These are phyloP conservation scores for Puma concolor DNA, from an alignment of 2,113 vertebrate genomes.

Conservation along the genomic window DNA sequence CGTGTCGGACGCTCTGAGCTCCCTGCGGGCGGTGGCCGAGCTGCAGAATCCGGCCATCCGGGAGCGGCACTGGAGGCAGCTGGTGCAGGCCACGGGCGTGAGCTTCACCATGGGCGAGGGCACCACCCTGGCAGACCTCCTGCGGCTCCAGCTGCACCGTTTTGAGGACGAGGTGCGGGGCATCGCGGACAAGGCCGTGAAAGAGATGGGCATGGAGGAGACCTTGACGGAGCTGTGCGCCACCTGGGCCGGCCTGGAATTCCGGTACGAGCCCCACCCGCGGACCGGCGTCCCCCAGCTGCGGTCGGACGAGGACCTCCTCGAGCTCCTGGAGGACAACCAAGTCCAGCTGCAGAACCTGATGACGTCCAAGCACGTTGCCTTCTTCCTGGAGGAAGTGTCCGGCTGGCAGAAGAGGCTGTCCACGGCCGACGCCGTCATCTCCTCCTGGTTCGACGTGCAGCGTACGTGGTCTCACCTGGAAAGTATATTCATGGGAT, in stretches of 20 bases:
- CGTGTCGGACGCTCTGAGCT: conserved; percentile 92
- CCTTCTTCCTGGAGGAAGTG: conserved; percentile 95
- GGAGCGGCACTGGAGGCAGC: conserved; percentile 94
- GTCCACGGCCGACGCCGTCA: conserved; percentile 89
- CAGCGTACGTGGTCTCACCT: conserved; percentile 95
- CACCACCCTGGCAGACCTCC: conserved; percentile 92
- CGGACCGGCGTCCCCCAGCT: conserved; percentile 89
- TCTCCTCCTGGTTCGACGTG: conserved; percentile 96
- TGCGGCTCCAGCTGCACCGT: conserved; percentile 93
- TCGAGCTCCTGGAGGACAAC: conserved; percentile 96
- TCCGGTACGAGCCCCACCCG: conserved; percentile 92
- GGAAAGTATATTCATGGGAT: conserved; percentile 97
- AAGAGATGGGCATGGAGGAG: conserved; percentile 93
- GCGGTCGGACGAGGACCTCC: conserved; percentile 90
- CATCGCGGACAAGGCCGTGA: conserved; percentile 94
- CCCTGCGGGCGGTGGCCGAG: conserved; percentile 92
- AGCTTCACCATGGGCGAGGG: conserved; percentile 90
- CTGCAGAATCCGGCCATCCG: conserved; percentile 95
- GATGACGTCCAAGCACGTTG: conserved; percentile 92
- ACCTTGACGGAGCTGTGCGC: conserved; percentile 88
- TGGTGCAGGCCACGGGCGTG: conserved; percentile 92
- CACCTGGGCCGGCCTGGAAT: conserved; percentile 92
- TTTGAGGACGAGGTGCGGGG: conserved; percentile 94
- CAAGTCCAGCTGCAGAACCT: conserved; percentile 98
- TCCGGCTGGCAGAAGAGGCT: conserved; percentile 94